Base-by-base conservation (phyloP, 2,888 invertebrate genomes). In the Rotaria socialis region DNA sequence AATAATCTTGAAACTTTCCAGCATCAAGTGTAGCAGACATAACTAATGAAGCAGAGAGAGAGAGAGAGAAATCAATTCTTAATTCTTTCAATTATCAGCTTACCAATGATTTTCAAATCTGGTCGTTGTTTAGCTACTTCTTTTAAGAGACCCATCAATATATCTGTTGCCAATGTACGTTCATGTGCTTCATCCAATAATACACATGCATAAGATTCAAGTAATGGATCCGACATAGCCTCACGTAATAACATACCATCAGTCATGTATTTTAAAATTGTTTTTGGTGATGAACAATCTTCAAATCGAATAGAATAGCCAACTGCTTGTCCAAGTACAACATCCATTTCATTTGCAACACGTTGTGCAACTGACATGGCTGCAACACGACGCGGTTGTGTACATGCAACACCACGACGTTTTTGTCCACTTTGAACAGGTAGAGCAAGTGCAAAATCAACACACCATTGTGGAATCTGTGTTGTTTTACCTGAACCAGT, bases 11-110 rank as follows among this genome's bases (percentile, higher is more conserved):
- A 92, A 99, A 99, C 91, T 99, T 99, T 10, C 98, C 99, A 84
- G 99, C 98, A 91, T 99, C 99, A 55, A 99, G 92, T 0, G 99
- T 99, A 0, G 99, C 99, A 88, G 97, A 97, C 99, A 99, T 99
- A 89, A 99, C 95, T 67, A 67, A 47, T 47, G 11, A 47, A 60
- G 14, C 0, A 4, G 35, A 35, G 35, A 35, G 35, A 35, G 35
- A 35, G 35, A 14, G 50, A 50, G 10, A 50, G 35, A 35, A 35
- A 35, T 2, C 2, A 35, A 35, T 35, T 35, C 1, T 35, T 35
- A 35, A 35, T 35, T 35, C 35, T 55, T 19, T 55, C n/a, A n/a
- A 11, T 60, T 14, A 52, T 60, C 11, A 27, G 14, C 60, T 27
- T 67, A 67, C 67, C 67, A 88, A 99, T 96, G 87, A 99, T 93